Conservation (phyloP, 1,140 invertebrate genomes). For the Andrena cerasifolii region DNA sequence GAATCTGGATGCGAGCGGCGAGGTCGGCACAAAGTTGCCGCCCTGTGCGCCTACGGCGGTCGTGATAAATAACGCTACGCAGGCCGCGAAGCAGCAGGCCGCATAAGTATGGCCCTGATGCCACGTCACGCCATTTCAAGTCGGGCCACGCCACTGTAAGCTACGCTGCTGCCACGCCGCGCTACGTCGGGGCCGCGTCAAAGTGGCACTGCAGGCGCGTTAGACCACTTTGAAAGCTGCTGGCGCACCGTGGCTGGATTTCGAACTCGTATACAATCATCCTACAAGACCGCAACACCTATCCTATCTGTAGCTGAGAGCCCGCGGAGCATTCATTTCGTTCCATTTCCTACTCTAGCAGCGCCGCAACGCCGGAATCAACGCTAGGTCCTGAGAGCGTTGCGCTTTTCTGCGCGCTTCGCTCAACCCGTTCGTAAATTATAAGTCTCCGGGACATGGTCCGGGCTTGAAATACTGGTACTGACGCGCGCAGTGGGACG, state of each 20-base stretch:
- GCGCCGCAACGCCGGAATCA: slow-evolving; percentile 15
- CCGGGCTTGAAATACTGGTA: slow-evolving; percentile 59
- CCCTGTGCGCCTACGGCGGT: slow-evolving; percentile 69
- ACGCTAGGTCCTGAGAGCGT: slow-evolving; percentile 6
- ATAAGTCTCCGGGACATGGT: slow-evolving; percentile 38
- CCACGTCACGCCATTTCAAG: slow-evolving; percentile 19
- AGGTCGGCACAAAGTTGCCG: slow-evolving; percentile 70
- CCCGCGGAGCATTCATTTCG: background rate
- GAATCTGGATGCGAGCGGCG: slow-evolving; percentile 66
- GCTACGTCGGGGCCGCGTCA: background rate
- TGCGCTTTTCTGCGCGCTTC: slow-evolving; percentile 45
- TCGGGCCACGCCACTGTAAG: background rate
- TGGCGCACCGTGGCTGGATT: background rate
- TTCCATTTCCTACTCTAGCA: slow-evolving; percentile 6
- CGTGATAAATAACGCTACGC: slow-evolving; percentile 74
- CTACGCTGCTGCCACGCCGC: slow-evolving; percentile 4
- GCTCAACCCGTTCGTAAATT: slow-evolving; percentile 55
- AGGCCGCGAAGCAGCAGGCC: slow-evolving; percentile 32
- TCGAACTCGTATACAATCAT: background rate
- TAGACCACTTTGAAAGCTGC: background rate
- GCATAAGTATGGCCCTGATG: slow-evolving; percentile 19
- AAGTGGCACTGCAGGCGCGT: background rate
- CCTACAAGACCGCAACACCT: slow-evolving; percentile 26
- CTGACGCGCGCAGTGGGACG: slow-evolving; percentile 56
- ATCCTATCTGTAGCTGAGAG: slow-evolving; percentile 12